Evolutionary conservation across 1,140 invertebrate species (phyloP).

Genomic region (Drosophila funebris): DNA sequence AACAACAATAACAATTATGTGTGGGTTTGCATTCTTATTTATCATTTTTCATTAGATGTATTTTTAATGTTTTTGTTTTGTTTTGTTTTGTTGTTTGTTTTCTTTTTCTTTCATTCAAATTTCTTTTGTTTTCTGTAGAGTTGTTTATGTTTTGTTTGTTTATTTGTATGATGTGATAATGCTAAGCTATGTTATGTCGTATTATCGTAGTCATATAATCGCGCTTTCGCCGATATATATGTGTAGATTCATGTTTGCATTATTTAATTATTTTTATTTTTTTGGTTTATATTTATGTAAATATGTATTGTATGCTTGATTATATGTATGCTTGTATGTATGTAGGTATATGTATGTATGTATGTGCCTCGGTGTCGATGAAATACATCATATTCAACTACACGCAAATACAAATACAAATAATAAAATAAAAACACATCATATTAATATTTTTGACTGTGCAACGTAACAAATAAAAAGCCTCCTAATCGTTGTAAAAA

Average conservation of each 20-base stretch:
- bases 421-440: slow-evolving; percentile 1
- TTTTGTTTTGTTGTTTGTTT: slow-evolving; percentile 9
- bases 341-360: slow-evolving; percentile 43
- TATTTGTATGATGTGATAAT: slow-evolving; percentile 43
- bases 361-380: slow-evolving; percentile 28
- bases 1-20: slow-evolving; percentile 82
- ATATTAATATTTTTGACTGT: slow-evolving; percentile 7
- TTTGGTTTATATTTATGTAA: slow-evolving; percentile 50
- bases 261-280: slow-evolving; percentile 22
- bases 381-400: slow-evolving; percentile 42
- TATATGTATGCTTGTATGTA: slow-evolving; percentile 53
- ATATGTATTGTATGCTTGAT: slow-evolving; percentile 67
- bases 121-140: background rate
- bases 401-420: slow-evolving; percentile 22
- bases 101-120: too few species aligned
- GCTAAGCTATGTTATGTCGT: slow-evolving; percentile 44
- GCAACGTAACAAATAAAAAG: slow-evolving; percentile 70
- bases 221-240: slow-evolving; percentile 41
- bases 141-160: background rate
- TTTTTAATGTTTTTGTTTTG: slow-evolving; percentile 34
- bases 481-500: slow-evolving; percentile 62
- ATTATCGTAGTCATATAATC: slow-evolving; percentile 47
- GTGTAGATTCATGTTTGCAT: slow-evolving; percentile 60
- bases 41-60: slow-evolving; percentile 42
- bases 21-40: slow-evolving; percentile 26